phyloP scores from a whole-genome alignment of 1,140 invertebrate genomes.

The Gryllus bimaculatus region DNA sequence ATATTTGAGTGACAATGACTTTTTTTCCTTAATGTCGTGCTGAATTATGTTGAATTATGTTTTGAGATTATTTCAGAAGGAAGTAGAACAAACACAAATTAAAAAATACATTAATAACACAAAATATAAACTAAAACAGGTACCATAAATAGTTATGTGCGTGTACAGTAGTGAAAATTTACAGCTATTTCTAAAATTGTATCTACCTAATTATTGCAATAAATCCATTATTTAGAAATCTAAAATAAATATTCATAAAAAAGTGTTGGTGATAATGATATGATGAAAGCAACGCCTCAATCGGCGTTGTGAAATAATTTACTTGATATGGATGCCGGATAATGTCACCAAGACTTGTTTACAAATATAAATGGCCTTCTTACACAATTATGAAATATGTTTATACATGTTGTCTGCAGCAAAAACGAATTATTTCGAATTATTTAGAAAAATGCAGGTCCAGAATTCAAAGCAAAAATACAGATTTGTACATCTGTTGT shows the following conservation, averaged over 20 bases:
- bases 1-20: neutral
- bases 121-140: constrained; percentile 17
- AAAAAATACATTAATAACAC: constrained; percentile 6
- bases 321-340: neutral
- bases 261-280: neutral
- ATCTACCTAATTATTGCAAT: neutral
- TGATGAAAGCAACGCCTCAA: neutral
- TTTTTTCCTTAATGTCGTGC: constrained; percentile 7
- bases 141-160: constrained; percentile 16
- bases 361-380: neutral
- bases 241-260: neutral
- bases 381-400: neutral
- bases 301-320: neutral
- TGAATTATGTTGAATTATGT: neutral
- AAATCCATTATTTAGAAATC: neutral
- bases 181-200: neutral
- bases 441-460: neutral
- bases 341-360: neutral
- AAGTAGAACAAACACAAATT: constrained; percentile 8
- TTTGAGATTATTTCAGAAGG: neutral
- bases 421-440: neutral
- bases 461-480: neutral
- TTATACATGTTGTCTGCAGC: neutral
- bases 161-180: neutral
- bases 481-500: neutral